Conservation (phyloP, 1,140 invertebrate species). For the Luehdorfia chinensis region DNA sequence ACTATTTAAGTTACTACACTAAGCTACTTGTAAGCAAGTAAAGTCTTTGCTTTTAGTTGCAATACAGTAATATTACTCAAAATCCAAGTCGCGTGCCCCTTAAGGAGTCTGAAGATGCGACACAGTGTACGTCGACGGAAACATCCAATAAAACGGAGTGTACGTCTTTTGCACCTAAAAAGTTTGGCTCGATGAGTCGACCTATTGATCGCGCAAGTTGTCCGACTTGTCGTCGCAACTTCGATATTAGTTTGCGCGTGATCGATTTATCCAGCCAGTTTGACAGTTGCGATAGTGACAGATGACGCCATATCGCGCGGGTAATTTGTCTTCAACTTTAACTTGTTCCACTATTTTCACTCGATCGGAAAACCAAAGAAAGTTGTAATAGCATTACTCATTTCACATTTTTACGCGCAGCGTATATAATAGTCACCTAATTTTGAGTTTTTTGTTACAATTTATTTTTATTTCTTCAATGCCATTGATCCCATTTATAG, state of each 20-base stretch:
- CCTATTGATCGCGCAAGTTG: slow-evolving; percentile 39
- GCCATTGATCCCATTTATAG: too few relatives aligned
- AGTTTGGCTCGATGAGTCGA: slow-evolving; percentile 39
- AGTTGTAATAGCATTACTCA: neutral
- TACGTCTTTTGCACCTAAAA: slow-evolving; percentile 14
- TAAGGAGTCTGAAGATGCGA: too few relatives aligned
- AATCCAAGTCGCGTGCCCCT: too few relatives aligned
- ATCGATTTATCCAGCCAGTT: slow-evolving; percentile 64
- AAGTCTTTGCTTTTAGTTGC: too few relatives aligned
- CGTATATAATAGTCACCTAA: too few relatives aligned
- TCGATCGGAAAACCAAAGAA: neutral
- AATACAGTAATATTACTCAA: too few relatives aligned
- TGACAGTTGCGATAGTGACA: slow-evolving; percentile 69
- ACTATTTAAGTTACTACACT: too few relatives aligned
- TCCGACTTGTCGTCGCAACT: slow-evolving; percentile 56
- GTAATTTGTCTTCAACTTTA: slow-evolving; percentile 62
- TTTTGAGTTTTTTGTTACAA: too few relatives aligned
- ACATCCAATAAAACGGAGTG: neutral
- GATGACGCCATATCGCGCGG: slow-evolving; percentile 64
- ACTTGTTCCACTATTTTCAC: slow-evolving; percentile 10
- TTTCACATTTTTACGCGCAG: neutral
- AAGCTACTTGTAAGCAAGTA: too few relatives aligned
- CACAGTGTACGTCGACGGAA: too few relatives aligned
- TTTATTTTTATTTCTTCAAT: too few relatives aligned
- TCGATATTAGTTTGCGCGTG: slow-evolving; percentile 70